Evolutionary conservation across 2,888 invertebrate species (phyloP).

Genomic region (Drosophila pegasa): DNA sequence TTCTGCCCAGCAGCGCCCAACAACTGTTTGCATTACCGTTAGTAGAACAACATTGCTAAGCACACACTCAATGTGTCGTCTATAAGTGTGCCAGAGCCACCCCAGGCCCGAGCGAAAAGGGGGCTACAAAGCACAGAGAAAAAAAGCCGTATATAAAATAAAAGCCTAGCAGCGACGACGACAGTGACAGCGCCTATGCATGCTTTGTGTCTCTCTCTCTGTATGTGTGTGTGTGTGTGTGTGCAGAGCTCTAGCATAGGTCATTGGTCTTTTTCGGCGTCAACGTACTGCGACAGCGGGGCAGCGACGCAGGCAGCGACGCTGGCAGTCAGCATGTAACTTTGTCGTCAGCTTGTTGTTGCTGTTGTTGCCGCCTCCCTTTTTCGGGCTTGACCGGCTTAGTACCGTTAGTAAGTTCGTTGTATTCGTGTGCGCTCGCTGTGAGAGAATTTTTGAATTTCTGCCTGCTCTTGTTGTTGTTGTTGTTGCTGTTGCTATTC

Average conservation of each 20-base stretch:
- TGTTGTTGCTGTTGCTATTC: slow-evolving; percentile 58
- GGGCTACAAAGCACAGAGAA: slow-evolving; percentile 12
- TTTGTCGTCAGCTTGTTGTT: slow-evolving; percentile 71
- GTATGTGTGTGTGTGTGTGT: slow-evolving; percentile 25
- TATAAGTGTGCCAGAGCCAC: slow-evolving; percentile 74
- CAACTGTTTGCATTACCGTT: slow-evolving; percentile 80
- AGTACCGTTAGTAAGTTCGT: slow-evolving; percentile 80
- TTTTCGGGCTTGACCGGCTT: slow-evolving; percentile 76
- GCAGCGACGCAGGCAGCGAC: slow-evolving; percentile 48
- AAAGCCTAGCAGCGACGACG: slow-evolving; percentile 56
- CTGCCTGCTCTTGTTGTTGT: slow-evolving; percentile 18
- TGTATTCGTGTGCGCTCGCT: slow-evolving; percentile 45
- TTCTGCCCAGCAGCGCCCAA: slow-evolving; percentile 37
- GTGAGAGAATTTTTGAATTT: slow-evolving; percentile 71
- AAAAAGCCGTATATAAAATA: slow-evolving; percentile 32
- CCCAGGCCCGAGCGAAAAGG: slow-evolving; percentile 44
- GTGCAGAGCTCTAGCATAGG: slow-evolving; percentile 80
- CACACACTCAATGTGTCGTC: slow-evolving; percentile 71
- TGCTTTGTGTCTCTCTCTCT: slow-evolving; percentile 13
- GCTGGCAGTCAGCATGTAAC: slow-evolving; percentile 71
- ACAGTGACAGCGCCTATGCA: slow-evolving; percentile 58
- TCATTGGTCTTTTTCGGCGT: slow-evolving; percentile 85
- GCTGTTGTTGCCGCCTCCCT: slow-evolving; percentile 59
- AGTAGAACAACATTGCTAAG: slow-evolving; percentile 79
- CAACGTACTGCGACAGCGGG: slow-evolving; percentile 81